Evolutionary conservation across 2,113 vertebrate genomes (phyloP), one percentile per base, ranked within the genome.

Genomic region (Elachura formosa): DNA sequence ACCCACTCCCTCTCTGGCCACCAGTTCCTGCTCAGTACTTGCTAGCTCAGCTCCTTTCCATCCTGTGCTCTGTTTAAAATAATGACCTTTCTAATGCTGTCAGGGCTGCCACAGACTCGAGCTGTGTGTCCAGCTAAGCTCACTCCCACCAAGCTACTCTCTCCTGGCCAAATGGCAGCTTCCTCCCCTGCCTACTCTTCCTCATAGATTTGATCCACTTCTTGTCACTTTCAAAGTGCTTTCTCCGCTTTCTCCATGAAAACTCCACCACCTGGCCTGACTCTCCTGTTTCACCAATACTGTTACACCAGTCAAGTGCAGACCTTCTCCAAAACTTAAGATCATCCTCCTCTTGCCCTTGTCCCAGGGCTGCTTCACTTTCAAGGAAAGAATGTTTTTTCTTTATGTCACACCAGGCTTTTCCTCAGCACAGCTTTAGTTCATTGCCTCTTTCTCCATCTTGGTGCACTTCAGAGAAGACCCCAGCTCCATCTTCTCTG

Each of bases 261-360:
- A n/a, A n/a, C 43, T 59, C 43, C 19, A 28, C 14, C 4, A 5
- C 28, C 36, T 45, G 22, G 7, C 9, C 56, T 43, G 41, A 73
- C 56, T 72, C 43, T 78, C 29, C 45, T 63, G 14, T 72, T 78
- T 43, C 41, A 68, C 36, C 25, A 78, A n/a, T n/a, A n/a, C n/a
- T n/a, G n/a, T 62, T 89, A 83, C 34, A 74, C 20, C 25, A 72
- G 5, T 3, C 11, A 79, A 58, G 14, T 14, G 13, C 2, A 56
- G 22, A 61, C 19, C 14, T 34, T 25, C 26, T 78, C 16, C 34
- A 72, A 45, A 48, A 56, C 1, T 13, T 19, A n/a, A 56, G 14
- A 64, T 59, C 0, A 0, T 28, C 2, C 2, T 9, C 4, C 24
- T n/a, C 46, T 23, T 17, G 12, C 31, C 12, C 34, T 14, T 16